A percentile compares a stretch with the other conserved stretches of the same genome.
Conservation (phyloP, 2,113 vertebrate genomes). For the Eudorcas thomsonii region DNA sequence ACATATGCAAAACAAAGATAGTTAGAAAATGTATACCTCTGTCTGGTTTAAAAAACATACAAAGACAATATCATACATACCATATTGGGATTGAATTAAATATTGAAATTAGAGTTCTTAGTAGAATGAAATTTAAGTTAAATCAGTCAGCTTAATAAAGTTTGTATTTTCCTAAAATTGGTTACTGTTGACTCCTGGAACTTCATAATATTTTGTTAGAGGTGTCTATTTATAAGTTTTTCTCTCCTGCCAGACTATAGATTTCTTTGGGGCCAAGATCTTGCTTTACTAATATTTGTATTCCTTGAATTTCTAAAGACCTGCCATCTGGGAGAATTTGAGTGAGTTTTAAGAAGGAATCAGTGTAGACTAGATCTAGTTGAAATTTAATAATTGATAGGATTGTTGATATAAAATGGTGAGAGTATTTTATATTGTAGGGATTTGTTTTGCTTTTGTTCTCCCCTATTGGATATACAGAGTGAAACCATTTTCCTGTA, state of each 20-base stretch:
- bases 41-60: background rate
- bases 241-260: background rate
- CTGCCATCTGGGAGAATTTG: background rate
- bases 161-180: background rate
- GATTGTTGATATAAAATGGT: background rate
- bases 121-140: conserved; percentile 38
- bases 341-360: background rate
- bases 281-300: background rate
- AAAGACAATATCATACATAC: background rate
- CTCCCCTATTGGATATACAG: background rate
- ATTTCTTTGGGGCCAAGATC: background rate
- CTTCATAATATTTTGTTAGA: conserved; percentile 8
- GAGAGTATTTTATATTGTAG: background rate
- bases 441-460: background rate
- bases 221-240: background rate
- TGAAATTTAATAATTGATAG: background rate
- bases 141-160: conserved; percentile 1
- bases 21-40: background rate
- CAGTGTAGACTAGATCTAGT: background rate
- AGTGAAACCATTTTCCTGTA: background rate
- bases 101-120: background rate
- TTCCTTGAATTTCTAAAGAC: background rate
- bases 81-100: conserved; percentile 9
- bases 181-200: background rate
- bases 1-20: background rate